These are phyloP conservation scores for Oreochromis grahami DNA, from an alignment of 2,797 vertebrate genomes.

Conservation along the genomic window DNA sequence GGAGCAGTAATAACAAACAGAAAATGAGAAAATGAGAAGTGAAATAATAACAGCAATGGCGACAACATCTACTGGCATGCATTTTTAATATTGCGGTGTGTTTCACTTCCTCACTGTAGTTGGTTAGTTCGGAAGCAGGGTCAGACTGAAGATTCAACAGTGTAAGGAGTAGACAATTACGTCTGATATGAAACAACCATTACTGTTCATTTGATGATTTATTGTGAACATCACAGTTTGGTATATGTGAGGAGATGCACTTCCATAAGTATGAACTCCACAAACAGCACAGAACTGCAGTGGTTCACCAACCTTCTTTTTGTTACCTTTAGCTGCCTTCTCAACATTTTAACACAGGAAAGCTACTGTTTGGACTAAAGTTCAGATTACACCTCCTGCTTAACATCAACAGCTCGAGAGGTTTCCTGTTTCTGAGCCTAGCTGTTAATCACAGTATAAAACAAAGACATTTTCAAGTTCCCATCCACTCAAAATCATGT, in stretches of 20 bases:
- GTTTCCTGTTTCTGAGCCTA: constrained; percentile 7
- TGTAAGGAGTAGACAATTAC: not conserved
- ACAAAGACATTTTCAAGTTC: not conserved
- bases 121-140: not conserved
- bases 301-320: not conserved
- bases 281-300: not conserved
- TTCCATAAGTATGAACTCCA: not conserved
- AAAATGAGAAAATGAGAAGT: not conserved
- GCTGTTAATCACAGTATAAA: not conserved
- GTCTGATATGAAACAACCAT: not conserved
- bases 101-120: not conserved
- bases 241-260: not conserved
- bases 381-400: not conserved
- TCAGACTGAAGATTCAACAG: not conserved
- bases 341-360: not conserved
- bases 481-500: not conserved
- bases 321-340: not conserved
- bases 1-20: not conserved
- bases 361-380: not conserved
- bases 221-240: not conserved
- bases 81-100: not conserved
- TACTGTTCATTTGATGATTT: not conserved
- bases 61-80: not conserved
- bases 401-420: not conserved
- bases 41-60: not conserved